Conservation (phyloP, 2,888 invertebrate genomes). For the Gymnoscelis rufifasciata region DNA sequence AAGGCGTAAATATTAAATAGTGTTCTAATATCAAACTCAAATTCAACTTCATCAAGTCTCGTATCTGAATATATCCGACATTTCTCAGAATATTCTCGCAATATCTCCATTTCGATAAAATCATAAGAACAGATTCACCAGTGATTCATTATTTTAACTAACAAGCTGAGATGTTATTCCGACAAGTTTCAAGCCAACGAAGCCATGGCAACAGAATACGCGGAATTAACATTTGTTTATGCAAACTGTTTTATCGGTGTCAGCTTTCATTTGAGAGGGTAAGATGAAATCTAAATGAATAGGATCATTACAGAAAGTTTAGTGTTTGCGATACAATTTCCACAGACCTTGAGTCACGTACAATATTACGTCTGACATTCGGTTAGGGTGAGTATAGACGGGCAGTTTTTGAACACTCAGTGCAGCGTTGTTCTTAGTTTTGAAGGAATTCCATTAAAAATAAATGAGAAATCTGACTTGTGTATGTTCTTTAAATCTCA, state of each 20-base stretch:
- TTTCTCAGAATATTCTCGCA: too few species aligned
- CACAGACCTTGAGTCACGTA: slow-evolving; percentile 11
- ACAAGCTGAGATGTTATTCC: background rate
- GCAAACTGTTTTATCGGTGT: background rate
- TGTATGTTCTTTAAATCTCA: too few species aligned
- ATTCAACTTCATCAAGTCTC: too few species aligned
- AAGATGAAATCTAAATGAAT: slow-evolving; percentile 13
- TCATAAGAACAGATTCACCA: background rate
- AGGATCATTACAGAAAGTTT: slow-evolving; percentile 9
- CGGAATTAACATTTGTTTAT: slow-evolving; percentile 1
- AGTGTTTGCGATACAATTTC: slow-evolving; percentile 12
- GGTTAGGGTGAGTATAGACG: background rate
- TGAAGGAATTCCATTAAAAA: too few species aligned
- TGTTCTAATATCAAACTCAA: too few species aligned
- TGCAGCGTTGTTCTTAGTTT: too few species aligned
- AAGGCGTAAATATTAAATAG: too few species aligned
- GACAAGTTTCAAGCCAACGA: background rate
- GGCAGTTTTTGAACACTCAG: too few species aligned
- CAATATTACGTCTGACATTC: slow-evolving; percentile 7
- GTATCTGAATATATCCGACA: too few species aligned
- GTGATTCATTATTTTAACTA: background rate
- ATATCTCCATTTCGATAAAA: background rate
- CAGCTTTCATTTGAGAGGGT: slow-evolving; percentile 5
- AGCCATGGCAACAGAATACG: background rate
- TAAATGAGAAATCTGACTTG: too few species aligned